Evolutionary conservation across 2,797 vertebrate species (phyloP).

Genomic region (Geotrypetes seraphini): DNA sequence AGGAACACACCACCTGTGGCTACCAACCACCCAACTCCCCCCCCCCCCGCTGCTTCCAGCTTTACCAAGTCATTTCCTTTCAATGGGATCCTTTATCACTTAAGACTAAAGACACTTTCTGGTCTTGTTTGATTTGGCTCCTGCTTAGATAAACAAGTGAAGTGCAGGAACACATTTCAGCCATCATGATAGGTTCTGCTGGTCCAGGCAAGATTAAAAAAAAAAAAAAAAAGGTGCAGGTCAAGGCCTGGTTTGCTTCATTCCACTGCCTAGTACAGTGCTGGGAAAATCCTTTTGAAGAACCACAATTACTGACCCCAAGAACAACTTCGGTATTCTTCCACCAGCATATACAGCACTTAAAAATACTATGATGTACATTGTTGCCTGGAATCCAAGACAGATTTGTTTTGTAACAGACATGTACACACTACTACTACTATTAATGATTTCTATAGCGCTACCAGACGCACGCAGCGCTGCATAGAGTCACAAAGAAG

Average conservation of each 20-base stretch:
- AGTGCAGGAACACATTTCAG: constrained; percentile 25
- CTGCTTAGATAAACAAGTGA: constrained; percentile 39
- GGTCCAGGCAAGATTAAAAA: constrained; percentile 36
- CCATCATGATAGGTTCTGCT: constrained; percentile 24
- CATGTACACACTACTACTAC: no score
- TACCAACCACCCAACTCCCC: no score
- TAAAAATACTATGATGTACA: no score
- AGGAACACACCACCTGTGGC: no score
- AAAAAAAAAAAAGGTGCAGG: constrained; percentile 29
- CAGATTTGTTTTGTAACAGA: no score
- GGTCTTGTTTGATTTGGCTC: constrained; percentile 31
- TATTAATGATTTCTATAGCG: no score
- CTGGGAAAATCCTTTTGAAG: not conserved
- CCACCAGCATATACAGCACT: no score
- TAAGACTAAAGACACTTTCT: constrained; percentile 40
- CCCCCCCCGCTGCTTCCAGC: constrained; percentile 10
- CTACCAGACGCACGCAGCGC: no score
- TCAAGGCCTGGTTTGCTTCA: constrained; percentile 41
- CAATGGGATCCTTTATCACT: constrained; percentile 38
- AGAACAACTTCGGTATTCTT: not conserved
- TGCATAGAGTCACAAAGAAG: no score
- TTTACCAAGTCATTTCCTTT: constrained; percentile 32
- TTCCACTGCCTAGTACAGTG: constrained; percentile 11
- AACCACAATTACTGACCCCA: not conserved
- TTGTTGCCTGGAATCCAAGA: no score